phyloP scores from a whole-genome alignment of 23 tunicate species.

The Ascidia mentula region DNA sequence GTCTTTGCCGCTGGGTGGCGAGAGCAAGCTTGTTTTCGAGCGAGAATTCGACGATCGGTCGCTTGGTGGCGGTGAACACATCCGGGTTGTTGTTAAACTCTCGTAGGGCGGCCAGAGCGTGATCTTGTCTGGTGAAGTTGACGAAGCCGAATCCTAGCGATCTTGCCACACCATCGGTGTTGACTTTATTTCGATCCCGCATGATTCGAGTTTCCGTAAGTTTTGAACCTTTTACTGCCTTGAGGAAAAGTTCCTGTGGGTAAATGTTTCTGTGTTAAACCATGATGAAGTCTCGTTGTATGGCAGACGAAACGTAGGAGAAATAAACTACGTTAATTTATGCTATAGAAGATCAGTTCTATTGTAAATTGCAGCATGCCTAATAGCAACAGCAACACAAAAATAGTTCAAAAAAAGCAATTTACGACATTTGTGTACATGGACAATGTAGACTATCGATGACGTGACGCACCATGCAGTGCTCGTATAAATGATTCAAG shows the following conservation, averaged over 20 bases:
- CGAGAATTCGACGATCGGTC: slow-evolving; percentile 98
- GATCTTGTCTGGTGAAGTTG: slow-evolving; percentile 72
- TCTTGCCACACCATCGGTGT: slow-evolving; percentile 52
- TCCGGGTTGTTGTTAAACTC: slow-evolving; percentile 92
- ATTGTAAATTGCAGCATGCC: too few relatives aligned
- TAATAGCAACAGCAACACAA: too few relatives aligned
- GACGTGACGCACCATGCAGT: too few relatives aligned
- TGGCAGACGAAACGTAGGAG: too few relatives aligned
- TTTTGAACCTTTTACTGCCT: slow-evolving; percentile 27
- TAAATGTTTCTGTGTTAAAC: too few relatives aligned
- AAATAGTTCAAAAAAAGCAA: too few relatives aligned
- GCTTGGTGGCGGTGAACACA: slow-evolving; percentile 67
- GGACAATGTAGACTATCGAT: too few relatives aligned
- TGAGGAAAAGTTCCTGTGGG: slow-evolving; percentile 34
- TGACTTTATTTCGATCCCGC: slow-evolving; percentile 63
- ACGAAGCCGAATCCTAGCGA: slow-evolving; percentile 91
- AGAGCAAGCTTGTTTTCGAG: slow-evolving; percentile 87
- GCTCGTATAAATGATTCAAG: too few relatives aligned
- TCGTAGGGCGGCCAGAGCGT: slow-evolving; percentile 82
- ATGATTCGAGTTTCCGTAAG: slow-evolving; percentile 66
- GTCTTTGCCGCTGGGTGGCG: slow-evolving; percentile 48
- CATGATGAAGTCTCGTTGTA: too few relatives aligned
- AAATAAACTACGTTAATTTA: too few relatives aligned
- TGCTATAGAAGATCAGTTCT: too few relatives aligned
- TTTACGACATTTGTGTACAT: too few relatives aligned